These are phyloP conservation scores for Toxonevra muliebris DNA, from an alignment of 2,888 invertebrate genomes.

Conservation along the genomic window DNA sequence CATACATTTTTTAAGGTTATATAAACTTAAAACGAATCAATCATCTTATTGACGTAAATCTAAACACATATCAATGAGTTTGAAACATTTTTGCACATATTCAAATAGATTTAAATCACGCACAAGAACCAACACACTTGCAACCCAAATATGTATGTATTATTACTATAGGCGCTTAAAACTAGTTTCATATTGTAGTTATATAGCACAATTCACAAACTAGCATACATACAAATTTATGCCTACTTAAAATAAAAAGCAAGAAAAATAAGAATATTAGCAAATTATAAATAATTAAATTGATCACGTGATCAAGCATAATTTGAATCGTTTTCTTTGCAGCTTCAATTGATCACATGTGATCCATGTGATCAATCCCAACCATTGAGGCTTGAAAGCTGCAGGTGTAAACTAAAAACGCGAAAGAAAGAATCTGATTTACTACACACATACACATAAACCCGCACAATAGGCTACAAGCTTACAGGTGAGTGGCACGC, in stretches of 20 bases:
- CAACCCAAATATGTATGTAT: too few species aligned
- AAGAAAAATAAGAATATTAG: constrained; percentile 43
- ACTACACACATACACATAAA: neutral
- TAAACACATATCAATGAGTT: constrained; percentile 33
- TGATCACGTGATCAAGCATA: constrained; percentile 55
- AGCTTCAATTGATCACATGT: neutral
- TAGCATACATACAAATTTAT: too few species aligned
- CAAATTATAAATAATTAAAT: constrained; percentile 60
- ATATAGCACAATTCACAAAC: too few species aligned
- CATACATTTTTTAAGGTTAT: too few species aligned
- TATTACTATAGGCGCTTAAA: neutral
- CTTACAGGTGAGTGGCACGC: neutral
- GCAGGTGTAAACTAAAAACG: constrained; percentile 27
- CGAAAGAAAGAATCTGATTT: neutral
- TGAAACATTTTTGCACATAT: constrained; percentile 29
- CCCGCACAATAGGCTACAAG: neutral
- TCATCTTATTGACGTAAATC: constrained; percentile 32
- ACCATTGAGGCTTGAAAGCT: constrained; percentile 15
- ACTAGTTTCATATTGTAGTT: too few species aligned
- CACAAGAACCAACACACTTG: neutral
- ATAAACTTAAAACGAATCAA: constrained; percentile 27
- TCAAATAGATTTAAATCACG: constrained; percentile 11
- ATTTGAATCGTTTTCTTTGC: constrained; percentile 39
- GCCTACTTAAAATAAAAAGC: too few species aligned
- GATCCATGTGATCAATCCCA: too few species aligned